Evolutionary conservation across 2,888 invertebrate species (phyloP), one percentile per base, ranked within the genome.

Genomic region (Melipona beecheii): DNA sequence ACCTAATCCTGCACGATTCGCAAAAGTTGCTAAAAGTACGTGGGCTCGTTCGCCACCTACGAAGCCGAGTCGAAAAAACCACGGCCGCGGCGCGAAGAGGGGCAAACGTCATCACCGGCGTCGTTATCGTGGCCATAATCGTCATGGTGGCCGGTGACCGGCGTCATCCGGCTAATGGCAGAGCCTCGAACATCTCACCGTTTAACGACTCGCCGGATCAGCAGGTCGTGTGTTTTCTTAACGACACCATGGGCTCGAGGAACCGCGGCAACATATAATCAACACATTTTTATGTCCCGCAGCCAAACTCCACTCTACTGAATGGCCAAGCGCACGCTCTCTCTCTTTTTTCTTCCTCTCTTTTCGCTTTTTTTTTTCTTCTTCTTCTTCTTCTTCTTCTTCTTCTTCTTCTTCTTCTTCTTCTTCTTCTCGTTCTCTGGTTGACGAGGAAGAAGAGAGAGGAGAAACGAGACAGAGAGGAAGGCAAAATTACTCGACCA

Each of bases 221-320:
- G 82, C 76, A 76, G 79, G 78, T 87, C 84, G 83, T 91, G 90
- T 90, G 91, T 91, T 92, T 92, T 90, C 91, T 92, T 93, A 93
- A 93, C 93, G 93, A 93, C 93, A 93, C 92, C 86, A 87, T 65
- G 89, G 87, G 86, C 84, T 82, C 84, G 87, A 90, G 90, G 89
- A 86, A 86, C 86, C 73, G 74, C 89, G 84, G 89, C 89, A 94
- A 94, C 93, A 91, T 94, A 94, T 94, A 94, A 94, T 94, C 94
- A 94, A 94, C 94, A 93, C 94, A 94, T 94, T 94, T 94, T 94
- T 94, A 94, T 94, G 92, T 93, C 93, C 93, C 90, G 91, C 91
- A 92, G 92, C 91, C 93, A 91, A 93, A 93, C 92, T 90, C 86
- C 91, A 92, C 91, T 92, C 91, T 92, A 90, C 92, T 92, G 92